Evolutionary conservation across 2,888 invertebrate genomes (phyloP), one percentile per base, ranked within the genome.

Genomic region (Limnephilus auricula): DNA sequence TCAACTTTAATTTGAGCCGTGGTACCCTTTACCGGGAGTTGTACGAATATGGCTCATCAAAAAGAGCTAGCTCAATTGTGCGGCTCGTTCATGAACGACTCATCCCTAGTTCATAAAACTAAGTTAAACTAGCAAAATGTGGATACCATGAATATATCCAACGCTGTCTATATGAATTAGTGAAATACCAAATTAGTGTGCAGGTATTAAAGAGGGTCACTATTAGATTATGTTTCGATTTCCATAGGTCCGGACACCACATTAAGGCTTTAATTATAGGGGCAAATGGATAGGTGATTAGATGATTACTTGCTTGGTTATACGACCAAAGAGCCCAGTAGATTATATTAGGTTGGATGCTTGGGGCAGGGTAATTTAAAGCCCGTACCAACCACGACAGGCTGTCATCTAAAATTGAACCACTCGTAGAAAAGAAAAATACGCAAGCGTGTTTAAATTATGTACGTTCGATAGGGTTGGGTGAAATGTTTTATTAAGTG

Each of bases 221-320:
- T 65, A 65, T 65, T 65, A 65, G 25, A 85, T 85, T 45, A n/a
- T 85, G 85, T 85, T 85, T 85, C 40, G 85, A 85, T 85, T 85
- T 85, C 30, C 85, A n/a, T 45, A 85, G 25, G 40, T 37, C 84
- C 84, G 32, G 40, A 40, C 34, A 40, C 34, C 30, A 40, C 37
- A 85, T 40, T 85, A 40, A 30, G 85, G 45, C 25, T 85, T 85
- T 37, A 85, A 85, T 85, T 85, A 85, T 85, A 30, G 85, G 85
- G 85, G 85, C 85, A 85, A 85, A 85, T 40, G 85, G 85, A 45
- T 85, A 40, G 37, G 40, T 85, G 40, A 85, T 85, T 85, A 85
- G 45, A 85, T 65, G 65, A 85, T 85, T 40, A 45, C 85, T 85
- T 12, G 85, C n/a, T 85, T 85, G 40, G 85, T 85, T 40, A 31